Percentiles rank a stretch among this genome's conserved stretches.
These are phyloP conservation scores for Rotaria macrura DNA, from an alignment of 2,888 invertebrate species.

Conservation along the genomic window DNA sequence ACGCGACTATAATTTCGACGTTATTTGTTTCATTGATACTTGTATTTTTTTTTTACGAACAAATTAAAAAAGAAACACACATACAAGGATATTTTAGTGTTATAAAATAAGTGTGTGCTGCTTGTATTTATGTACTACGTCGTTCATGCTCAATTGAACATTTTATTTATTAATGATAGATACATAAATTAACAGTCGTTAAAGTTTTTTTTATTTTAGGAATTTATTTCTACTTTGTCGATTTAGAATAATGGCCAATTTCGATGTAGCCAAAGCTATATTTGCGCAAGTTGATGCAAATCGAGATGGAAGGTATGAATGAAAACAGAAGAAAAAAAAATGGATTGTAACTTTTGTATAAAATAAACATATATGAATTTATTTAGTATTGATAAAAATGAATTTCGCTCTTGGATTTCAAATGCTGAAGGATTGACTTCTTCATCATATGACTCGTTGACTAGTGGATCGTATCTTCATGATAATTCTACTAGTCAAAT, in stretches of 20 bases:
- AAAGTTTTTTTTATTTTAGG: background rate
- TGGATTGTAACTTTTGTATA: too few species aligned
- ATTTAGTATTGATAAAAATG: background rate
- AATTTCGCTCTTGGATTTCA: background rate
- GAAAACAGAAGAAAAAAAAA: background rate
- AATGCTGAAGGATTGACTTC: background rate
- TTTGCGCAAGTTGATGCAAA: background rate
- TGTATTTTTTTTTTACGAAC: background rate
- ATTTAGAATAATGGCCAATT: background rate
- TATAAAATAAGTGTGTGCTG: background rate
- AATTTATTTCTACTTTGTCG: background rate
- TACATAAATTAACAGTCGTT: background rate
- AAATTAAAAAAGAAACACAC: background rate
- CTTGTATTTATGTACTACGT: background rate
- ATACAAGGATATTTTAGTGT: background rate
- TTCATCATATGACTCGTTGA: background rate
- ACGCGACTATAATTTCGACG: background rate
- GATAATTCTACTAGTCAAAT: background rate
- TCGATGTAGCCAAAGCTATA: background rate
- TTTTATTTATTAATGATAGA: background rate
- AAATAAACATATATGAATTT: background rate
- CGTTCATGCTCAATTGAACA: background rate
- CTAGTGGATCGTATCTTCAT: background rate
- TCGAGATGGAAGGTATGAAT: background rate
- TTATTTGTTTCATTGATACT: background rate